A percentile compares a stretch with the other conserved stretches of the same genome.
Conservation (phyloP, 2,888 invertebrate species). For the Tetropium fuscum region DNA sequence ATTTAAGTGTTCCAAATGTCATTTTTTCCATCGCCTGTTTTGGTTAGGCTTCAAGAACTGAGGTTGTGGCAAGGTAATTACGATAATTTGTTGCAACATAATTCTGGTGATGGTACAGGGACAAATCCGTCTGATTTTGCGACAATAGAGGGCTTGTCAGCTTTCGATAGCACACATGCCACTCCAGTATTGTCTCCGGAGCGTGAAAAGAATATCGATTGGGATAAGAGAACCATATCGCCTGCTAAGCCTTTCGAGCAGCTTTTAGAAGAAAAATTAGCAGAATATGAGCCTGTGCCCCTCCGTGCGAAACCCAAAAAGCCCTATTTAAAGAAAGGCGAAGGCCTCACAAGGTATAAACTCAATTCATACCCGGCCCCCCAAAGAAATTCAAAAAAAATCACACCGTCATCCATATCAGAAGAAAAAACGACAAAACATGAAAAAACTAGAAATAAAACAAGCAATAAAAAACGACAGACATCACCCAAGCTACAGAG, state of each 20-base stretch:
- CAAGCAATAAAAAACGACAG: not conserved
- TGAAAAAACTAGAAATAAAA: not conserved
- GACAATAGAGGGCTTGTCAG: slow-evolving; percentile 67
- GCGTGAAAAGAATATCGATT: slow-evolving; percentile 57
- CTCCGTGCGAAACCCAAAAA: slow-evolving; percentile 58
- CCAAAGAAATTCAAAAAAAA: not conserved
- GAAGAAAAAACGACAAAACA: not conserved
- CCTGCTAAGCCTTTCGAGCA: slow-evolving; percentile 72
- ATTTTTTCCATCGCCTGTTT: slow-evolving; percentile 40
- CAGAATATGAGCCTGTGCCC: slow-evolving; percentile 57
- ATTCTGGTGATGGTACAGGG: slow-evolving; percentile 16
- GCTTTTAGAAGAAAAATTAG: slow-evolving; percentile 71
- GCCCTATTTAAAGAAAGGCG: slow-evolving; percentile 80
- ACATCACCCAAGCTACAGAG: not conserved
- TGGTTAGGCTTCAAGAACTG: slow-evolving; percentile 68
- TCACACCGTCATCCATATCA: not conserved
- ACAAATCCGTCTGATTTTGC: slow-evolving; percentile 58
- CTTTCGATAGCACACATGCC: slow-evolving; percentile 57
- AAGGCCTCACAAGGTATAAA: slow-evolving; percentile 80
- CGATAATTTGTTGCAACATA: slow-evolving; percentile 48
- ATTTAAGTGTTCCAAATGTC: slow-evolving; percentile 37
- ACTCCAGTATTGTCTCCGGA: slow-evolving; percentile 18
- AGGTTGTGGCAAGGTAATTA: slow-evolving; percentile 70
- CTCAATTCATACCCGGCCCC: slow-evolving; percentile 49
- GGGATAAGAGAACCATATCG: slow-evolving; percentile 60